Conservation (phyloP, 2,888 invertebrate genomes). For the Anarsia innoxiella region DNA sequence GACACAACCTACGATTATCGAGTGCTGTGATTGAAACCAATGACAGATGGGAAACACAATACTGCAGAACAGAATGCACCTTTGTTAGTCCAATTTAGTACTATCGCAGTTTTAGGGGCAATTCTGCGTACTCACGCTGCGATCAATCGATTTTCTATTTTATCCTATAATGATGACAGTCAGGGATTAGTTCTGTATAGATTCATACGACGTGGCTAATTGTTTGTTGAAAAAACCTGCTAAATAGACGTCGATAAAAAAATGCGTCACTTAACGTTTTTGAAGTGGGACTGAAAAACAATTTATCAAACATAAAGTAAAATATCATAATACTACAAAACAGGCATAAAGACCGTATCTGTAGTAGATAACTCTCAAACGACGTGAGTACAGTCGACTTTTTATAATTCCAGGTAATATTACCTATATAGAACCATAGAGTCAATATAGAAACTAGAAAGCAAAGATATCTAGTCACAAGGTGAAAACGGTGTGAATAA, state of each 20-base stretch:
- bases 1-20: constrained; percentile 53
- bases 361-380: too few species aligned
- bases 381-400: too few species aligned
- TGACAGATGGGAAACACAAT: constrained; percentile 68
- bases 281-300: too few species aligned
- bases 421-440: too few species aligned
- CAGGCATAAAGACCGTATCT: too few species aligned
- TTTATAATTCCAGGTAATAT: too few species aligned
- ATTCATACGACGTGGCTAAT: constrained; percentile 25
- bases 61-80: constrained; percentile 33
- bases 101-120: constrained; percentile 50
- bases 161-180: constrained; percentile 41
- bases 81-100: constrained; percentile 56
- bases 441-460: constrained; percentile 34
- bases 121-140: constrained; percentile 56
- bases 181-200: constrained; percentile 28
- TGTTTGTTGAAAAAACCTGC: constrained; percentile 18
- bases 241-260: constrained; percentile 3
- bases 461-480: constrained; percentile 44
- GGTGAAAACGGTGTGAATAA: constrained; percentile 48
- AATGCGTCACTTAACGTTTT: too few species aligned
- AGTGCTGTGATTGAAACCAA: constrained; percentile 50
- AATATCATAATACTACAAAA: too few species aligned
- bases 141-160: constrained; percentile 35
- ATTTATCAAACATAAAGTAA: too few species aligned